Percentiles rank a stretch among this genome's conserved stretches.
These are phyloP conservation scores for Drosophila rellima DNA, from an alignment of 2,888 invertebrate genomes.

Conservation along the genomic window DNA sequence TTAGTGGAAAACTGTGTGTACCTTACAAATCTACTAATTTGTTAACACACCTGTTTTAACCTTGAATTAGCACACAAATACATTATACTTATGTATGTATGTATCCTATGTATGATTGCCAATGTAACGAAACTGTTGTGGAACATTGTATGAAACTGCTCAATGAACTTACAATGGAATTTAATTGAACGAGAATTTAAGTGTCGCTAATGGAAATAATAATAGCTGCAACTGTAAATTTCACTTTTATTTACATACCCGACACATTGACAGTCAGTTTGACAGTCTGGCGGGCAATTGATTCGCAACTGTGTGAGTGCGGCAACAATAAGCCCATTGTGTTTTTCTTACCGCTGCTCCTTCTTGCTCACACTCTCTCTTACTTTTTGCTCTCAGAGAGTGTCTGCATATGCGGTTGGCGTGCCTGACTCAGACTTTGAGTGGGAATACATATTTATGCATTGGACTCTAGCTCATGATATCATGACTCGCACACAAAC, in stretches of 20 bases:
- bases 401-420: slow-evolving; percentile 44
- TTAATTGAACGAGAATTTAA: slow-evolving; percentile 42
- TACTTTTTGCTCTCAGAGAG: slow-evolving; percentile 13
- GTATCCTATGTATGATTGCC: background rate
- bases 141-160: slow-evolving; percentile 10
- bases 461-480: slow-evolving; percentile 34
- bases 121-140: slow-evolving; percentile 8
- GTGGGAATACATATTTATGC: slow-evolving; percentile 6
- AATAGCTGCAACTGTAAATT: slow-evolving; percentile 57
- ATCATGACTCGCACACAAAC: slow-evolving; percentile 27
- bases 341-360: slow-evolving; percentile 21
- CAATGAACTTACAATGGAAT: slow-evolving; percentile 50
- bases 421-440: slow-evolving; percentile 29
- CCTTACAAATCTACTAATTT: slow-evolving; percentile 1
- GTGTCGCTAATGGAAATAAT: slow-evolving; percentile 36
- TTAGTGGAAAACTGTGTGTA: slow-evolving; percentile 23
- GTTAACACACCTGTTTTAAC: slow-evolving; percentile 17
- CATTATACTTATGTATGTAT: background rate
- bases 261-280: slow-evolving; percentile 20
- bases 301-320: slow-evolving; percentile 14
- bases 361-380: slow-evolving; percentile 2
- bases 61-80: slow-evolving; percentile 16
- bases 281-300: slow-evolving; percentile 48
- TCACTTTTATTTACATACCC: slow-evolving; percentile 66
- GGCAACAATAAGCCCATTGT: slow-evolving; percentile 57